phyloP scores from a whole-genome alignment of 2,797 vertebrate genomes.

The Emys orbicularis region DNA sequence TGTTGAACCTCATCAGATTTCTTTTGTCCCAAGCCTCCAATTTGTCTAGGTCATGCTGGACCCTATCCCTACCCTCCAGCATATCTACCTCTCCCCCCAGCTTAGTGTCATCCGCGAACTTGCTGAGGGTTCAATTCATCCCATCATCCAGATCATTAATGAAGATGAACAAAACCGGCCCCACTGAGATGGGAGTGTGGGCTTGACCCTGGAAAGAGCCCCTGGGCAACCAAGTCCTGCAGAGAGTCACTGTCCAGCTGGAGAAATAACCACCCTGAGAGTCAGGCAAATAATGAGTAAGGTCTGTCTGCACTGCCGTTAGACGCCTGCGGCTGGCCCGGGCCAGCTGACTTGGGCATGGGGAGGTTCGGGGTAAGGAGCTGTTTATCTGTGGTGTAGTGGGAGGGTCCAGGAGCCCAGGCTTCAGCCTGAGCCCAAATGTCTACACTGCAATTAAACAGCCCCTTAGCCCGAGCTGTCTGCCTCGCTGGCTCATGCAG shows the following conservation, averaged over 20 bases:
- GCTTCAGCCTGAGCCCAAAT: neutral
- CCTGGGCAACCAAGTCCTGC: neutral
- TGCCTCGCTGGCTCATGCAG: too few relatives aligned
- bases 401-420: neutral
- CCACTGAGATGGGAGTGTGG: neutral
- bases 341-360: neutral
- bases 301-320: neutral
- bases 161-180: too few relatives aligned
- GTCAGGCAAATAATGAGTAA: neutral
- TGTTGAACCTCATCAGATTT: too few relatives aligned
- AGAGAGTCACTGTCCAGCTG: neutral
- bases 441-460: neutral
- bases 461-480: neutral
- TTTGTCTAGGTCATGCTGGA: too few relatives aligned
- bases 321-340: rapidly evolving
- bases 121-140: too few relatives aligned
- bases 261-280: neutral
- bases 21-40: too few relatives aligned
- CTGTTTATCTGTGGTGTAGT: neutral
- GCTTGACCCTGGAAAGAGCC: neutral
- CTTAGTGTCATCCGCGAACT: too few relatives aligned
- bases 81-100: too few relatives aligned
- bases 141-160: too few relatives aligned
- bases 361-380: neutral
- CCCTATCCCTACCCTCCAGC: too few relatives aligned